Evolutionary conservation across 2,113 vertebrate genomes (phyloP).

Genomic region (Marcusenius ussheri): DNA sequence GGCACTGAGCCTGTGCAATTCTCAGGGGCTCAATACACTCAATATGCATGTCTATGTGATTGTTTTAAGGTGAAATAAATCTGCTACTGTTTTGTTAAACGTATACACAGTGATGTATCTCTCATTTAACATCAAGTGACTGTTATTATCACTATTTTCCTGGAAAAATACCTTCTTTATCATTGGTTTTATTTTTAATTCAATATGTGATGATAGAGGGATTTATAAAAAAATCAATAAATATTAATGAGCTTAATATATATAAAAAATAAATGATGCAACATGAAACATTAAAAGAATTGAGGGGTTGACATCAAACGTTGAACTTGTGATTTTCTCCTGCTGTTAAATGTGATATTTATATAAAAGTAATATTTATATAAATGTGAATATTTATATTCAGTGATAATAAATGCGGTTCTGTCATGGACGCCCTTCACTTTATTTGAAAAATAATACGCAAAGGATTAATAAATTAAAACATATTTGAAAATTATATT

Average conservation of each 20-base stretch:
- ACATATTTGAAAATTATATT: slow-evolving; percentile 10
- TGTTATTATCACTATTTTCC: background rate
- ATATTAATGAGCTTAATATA: background rate
- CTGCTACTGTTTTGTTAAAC: background rate
- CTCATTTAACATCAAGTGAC: background rate
- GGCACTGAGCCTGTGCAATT: background rate
- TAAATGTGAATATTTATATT: background rate
- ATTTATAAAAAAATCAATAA: background rate
- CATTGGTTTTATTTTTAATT: background rate
- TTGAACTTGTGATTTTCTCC: background rate
- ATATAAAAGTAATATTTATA: too few relatives aligned
- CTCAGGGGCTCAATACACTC: background rate
- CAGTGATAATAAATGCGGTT: background rate
- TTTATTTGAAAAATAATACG: slow-evolving; percentile 9
- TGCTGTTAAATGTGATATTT: background rate
- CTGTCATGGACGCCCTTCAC: background rate
- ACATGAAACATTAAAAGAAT: background rate
- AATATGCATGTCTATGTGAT: background rate
- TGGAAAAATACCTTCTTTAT: background rate
- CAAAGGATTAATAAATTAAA: slow-evolving; percentile 36
- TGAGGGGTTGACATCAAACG: background rate
- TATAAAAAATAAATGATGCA: background rate
- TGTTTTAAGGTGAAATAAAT: background rate
- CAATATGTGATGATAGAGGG: background rate
- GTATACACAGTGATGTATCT: background rate